Conservation (phyloP, 1,140 invertebrate genomes). For the Paraescarpia echinospica region DNA sequence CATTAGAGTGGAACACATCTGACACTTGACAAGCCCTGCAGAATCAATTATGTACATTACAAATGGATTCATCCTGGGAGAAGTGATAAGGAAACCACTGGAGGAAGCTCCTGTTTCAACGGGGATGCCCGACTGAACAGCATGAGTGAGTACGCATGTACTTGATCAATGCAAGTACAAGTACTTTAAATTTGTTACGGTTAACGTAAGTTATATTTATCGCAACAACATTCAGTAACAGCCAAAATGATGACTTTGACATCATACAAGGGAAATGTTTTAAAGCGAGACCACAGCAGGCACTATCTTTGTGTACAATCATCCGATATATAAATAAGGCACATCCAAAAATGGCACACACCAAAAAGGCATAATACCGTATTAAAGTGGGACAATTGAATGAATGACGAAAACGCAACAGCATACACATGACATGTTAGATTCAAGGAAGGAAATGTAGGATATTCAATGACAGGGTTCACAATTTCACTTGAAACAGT, state of each 20-base stretch:
- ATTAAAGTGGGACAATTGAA: too few relatives aligned
- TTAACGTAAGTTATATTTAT: too few relatives aligned
- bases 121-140: not conserved
- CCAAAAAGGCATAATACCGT: too few relatives aligned
- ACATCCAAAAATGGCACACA: too few relatives aligned
- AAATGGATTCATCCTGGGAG: not conserved
- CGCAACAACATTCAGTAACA: not conserved
- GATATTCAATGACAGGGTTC: too few relatives aligned
- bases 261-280: not conserved
- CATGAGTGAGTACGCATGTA: not conserved
- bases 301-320: not conserved
- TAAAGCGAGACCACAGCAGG: not conserved
- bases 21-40: not conserved
- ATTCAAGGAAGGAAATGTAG: too few relatives aligned
- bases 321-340: too few relatives aligned
- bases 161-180: not conserved
- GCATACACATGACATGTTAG: too few relatives aligned
- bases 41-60: constrained; percentile 6
- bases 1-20: not conserved
- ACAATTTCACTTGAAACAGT: too few relatives aligned
- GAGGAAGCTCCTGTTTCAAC: not conserved
- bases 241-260: not conserved
- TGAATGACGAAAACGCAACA: too few relatives aligned
- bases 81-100: not conserved
- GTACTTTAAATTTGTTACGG: too few relatives aligned